Percentiles rank a stretch among this genome's conserved stretches.
Evolutionary conservation across 2,888 invertebrate species (phyloP).

Genomic region (Idaea straminata): DNA sequence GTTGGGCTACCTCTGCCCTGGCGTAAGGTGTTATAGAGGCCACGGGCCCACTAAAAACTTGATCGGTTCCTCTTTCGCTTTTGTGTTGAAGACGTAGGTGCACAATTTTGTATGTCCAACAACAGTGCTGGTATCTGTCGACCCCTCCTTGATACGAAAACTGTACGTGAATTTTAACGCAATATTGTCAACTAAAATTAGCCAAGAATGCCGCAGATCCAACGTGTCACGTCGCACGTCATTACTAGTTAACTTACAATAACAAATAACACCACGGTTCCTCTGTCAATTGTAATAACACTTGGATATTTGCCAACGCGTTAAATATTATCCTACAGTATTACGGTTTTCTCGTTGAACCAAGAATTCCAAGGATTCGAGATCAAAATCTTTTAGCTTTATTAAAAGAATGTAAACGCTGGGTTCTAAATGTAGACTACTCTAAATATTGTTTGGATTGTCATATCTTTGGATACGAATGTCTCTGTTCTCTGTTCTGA

Average conservation of each 20-base stretch:
- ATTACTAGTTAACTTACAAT: not conserved
- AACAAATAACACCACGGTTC: not conserved
- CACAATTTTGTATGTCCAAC: too few relatives aligned
- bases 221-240: not conserved
- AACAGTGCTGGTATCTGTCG: too few relatives aligned
- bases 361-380: constrained; percentile 1
- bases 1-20: too few relatives aligned
- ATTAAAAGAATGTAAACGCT: not conserved
- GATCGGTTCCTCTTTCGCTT: too few relatives aligned
- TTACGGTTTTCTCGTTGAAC: not conserved
- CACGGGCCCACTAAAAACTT: too few relatives aligned
- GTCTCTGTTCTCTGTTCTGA: not conserved
- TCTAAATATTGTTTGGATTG: not conserved
- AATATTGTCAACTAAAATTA: not conserved
- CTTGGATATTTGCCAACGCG: not conserved
- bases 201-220: not conserved
- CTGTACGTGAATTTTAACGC: not conserved
- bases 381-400: not conserved
- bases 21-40: too few relatives aligned
- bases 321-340: not conserved
- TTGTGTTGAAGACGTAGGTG: too few relatives aligned
- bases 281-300: not conserved
- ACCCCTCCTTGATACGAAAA: too few relatives aligned
- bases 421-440: not conserved
- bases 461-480: not conserved